Evolutionary conservation across 2,113 vertebrate genomes (phyloP).

Genomic region (Gopherus flavomarginatus): DNA sequence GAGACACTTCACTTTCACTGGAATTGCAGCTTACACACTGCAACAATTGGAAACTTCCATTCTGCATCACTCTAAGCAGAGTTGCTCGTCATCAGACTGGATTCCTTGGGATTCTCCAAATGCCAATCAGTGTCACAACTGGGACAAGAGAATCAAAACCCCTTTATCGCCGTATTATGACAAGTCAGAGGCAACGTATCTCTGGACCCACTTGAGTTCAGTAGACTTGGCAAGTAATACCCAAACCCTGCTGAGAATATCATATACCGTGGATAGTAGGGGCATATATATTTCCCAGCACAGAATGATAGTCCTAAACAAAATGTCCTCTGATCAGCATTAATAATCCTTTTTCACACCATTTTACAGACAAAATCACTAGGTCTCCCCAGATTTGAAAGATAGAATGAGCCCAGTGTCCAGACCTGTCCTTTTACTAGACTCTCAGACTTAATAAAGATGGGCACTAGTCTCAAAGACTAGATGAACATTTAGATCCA

Average conservation of each 20-base stretch:
- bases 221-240: background rate
- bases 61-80: background rate
- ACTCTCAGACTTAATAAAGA: background rate
- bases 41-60: fast-evolving
- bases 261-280: background rate
- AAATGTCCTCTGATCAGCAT: background rate
- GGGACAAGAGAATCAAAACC: background rate
- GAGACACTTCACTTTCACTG: conserved; percentile 12
- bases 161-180: background rate
- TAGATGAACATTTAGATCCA: background rate
- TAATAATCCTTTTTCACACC: too few relatives aligned
- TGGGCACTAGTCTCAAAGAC: background rate
- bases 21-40: background rate
- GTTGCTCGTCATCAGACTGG: background rate
- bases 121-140: conserved; percentile 22
- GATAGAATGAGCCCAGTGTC: background rate
- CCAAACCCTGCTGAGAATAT: background rate
- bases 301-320: background rate
- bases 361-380: background rate
- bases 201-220: background rate
- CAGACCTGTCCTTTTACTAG: background rate
- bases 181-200: background rate
- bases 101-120: background rate
- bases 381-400: background rate
- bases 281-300: fast-evolving